Conservation (phyloP, 2,113 vertebrate genomes). For the Labeo rohita region DNA sequence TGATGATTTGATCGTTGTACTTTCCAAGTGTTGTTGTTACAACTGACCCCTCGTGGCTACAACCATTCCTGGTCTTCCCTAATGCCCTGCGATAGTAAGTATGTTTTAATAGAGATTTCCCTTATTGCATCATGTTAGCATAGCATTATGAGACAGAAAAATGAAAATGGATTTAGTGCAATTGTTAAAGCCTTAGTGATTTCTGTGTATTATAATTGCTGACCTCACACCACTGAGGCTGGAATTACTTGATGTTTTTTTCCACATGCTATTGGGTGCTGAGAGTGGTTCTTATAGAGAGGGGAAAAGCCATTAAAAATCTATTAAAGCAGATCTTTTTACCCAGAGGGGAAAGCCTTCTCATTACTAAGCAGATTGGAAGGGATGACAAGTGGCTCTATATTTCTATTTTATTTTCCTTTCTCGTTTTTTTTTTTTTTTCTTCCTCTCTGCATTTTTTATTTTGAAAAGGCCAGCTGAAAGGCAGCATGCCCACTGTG, state of each 20-base stretch:
- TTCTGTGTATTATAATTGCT: constrained; percentile 69
- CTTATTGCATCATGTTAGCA: constrained; percentile 52
- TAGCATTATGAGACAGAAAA: constrained; percentile 28
- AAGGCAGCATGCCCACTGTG: constrained; percentile 68
- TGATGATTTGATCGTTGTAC: not conserved
- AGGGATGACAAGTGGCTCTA: constrained; percentile 66
- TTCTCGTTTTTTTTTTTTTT: constrained; percentile 46
- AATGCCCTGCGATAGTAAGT: constrained; percentile 22
- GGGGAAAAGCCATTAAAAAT: constrained; percentile 72
- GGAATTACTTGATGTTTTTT: constrained; percentile 65
- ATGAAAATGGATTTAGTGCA: constrained; percentile 51
- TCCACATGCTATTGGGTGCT: constrained; percentile 62
- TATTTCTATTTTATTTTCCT: constrained; percentile 62
- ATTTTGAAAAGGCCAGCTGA: constrained; percentile 53
- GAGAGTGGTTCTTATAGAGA: constrained; percentile 63
- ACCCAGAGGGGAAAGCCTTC: constrained; percentile 70
- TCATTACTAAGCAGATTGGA: constrained; percentile 71
- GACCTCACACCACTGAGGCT: constrained; percentile 65
- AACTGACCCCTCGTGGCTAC: not conserved
- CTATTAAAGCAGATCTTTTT: constrained; percentile 73
- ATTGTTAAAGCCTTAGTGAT: constrained; percentile 62
- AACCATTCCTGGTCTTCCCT: no score
- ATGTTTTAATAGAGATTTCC: constrained; percentile 53
- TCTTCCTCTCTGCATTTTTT: constrained; percentile 31
- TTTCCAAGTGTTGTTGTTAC: not conserved